These are phyloP conservation scores for Mesaphorura yosii DNA, from an alignment of 1,140 invertebrate species.

Conservation along the genomic window DNA sequence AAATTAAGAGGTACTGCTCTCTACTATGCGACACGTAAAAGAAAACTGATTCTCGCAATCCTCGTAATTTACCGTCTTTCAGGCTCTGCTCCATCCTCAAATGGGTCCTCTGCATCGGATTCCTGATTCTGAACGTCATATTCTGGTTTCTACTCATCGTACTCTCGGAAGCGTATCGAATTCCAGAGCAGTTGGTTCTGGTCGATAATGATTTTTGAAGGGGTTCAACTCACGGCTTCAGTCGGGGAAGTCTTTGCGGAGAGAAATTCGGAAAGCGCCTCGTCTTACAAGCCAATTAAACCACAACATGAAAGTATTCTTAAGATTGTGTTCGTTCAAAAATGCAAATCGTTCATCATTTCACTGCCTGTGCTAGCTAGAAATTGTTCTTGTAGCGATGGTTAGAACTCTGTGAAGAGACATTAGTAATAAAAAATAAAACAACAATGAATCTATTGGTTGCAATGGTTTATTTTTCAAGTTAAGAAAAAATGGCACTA, in stretches of 20 bases:
- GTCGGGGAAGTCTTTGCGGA: too few relatives aligned
- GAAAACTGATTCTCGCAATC: not conserved
- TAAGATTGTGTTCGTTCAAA: too few relatives aligned
- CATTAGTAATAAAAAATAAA: not conserved
- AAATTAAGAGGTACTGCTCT: not conserved
- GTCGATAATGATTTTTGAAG: slow-evolving; percentile 10
- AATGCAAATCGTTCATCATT: too few relatives aligned
- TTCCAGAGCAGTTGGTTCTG: not conserved
- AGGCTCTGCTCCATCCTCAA: not conserved
- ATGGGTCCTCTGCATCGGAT: not conserved
- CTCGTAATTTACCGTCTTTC: not conserved
- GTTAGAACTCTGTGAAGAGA: not conserved
- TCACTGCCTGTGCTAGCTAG: not conserved
- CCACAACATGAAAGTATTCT: too few relatives aligned
- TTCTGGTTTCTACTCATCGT: slow-evolving; percentile 3
- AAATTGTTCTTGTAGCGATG: not conserved
- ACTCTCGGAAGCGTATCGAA: not conserved
- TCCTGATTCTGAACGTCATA: not conserved
- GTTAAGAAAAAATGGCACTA: not conserved
- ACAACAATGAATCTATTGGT: slow-evolving; percentile 1
- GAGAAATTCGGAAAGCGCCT: too few relatives aligned
- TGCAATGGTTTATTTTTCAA: not conserved
- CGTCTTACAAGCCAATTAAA: too few relatives aligned
- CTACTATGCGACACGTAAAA: not conserved
- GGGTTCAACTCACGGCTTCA: too few relatives aligned